These are phyloP conservation scores for Apostichopus californicus DNA, from an alignment of 35 echinoderm and acorn worm genomes.

Conservation along the genomic window DNA sequence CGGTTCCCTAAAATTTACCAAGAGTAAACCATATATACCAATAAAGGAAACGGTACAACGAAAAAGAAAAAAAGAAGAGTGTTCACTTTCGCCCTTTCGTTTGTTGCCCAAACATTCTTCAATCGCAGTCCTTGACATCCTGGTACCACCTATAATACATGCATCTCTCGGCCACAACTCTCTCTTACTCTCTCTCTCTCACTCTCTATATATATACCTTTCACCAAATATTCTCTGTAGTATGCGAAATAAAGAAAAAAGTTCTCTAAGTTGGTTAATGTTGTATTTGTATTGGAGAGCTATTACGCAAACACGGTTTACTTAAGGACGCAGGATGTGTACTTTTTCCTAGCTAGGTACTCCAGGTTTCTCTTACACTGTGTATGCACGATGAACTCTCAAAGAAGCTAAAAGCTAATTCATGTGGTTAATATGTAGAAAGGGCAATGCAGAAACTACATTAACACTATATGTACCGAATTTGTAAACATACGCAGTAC, in stretches of 20 bases:
- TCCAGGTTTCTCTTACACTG: background rate
- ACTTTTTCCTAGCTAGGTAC: background rate
- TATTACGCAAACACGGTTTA: constrained; percentile 44
- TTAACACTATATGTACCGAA: too few relatives aligned
- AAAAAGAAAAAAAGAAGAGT: background rate
- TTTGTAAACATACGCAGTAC: too few relatives aligned
- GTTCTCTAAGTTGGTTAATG: background rate
- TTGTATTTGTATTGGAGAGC: constrained; percentile 22
- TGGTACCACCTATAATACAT: background rate
- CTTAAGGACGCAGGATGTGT: constrained; percentile 21
- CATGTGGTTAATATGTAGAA: too few relatives aligned
- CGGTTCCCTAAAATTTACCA: background rate
- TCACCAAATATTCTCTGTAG: constrained; percentile 26
- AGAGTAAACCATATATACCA: background rate
- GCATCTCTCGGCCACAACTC: background rate
- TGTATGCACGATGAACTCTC: too few relatives aligned
- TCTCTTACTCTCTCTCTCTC: background rate
- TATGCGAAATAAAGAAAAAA: constrained; percentile 11
- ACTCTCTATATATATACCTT: background rate
- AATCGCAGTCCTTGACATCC: background rate
- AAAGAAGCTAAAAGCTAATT: too few relatives aligned
- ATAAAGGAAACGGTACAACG: background rate
- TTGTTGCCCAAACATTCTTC: constrained; percentile 41
- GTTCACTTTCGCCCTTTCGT: background rate
- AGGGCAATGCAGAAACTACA: too few relatives aligned